Evolutionary conservation across 2,797 vertebrate genomes (phyloP), one percentile per base, ranked within the genome.

Genomic region (Silurus aristotelis): DNA sequence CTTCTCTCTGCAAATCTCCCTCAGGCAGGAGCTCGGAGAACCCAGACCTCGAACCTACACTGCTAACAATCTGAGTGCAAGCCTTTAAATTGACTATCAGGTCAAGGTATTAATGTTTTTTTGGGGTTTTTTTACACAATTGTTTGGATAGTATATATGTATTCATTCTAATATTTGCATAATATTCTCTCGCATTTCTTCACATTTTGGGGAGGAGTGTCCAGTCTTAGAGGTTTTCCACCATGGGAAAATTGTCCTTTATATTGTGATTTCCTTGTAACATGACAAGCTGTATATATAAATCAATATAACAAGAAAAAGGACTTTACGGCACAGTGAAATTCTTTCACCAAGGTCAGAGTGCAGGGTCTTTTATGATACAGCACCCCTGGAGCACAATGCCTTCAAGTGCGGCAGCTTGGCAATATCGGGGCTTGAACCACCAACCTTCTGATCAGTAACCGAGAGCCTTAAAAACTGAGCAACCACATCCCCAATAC

Each of bases 1-100:
- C 80, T 85, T 72, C 83, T 87, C 83, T 82, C 82, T 79, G 82
- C 83, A 87, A 88, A 84, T 90, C 88, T 85, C 83, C 80, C 85
- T 64, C 52, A 64, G 84, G 86, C 83, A 73, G 86, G 67, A 79
- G 68, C 77, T 20, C 22, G 3, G 71, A 68, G 20, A 75, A 60
- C 80, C 83, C 83, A 22, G 46, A 73, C 72, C 58, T 63, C 63
- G 6, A 43, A 55, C 73, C 56, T 8, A 82, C 80, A n/a, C 56
- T 43, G 63, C 25, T 71, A 19, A 60, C 85, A 46, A 58, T 83
- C 68, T 48, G 7, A 60, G 17, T 20, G 58, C 58, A 85, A 64
- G 68, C 56, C 48, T 73, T 88, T 66, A 73, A 80, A 84, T 86
- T 77, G 52, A 27, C 19, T 27, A 19, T 75, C 14, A 27, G 3